Evolutionary conservation across 2,888 invertebrate species (phyloP), one percentile per base, ranked within the genome.

Genomic region (Prenolepis imparis): DNA sequence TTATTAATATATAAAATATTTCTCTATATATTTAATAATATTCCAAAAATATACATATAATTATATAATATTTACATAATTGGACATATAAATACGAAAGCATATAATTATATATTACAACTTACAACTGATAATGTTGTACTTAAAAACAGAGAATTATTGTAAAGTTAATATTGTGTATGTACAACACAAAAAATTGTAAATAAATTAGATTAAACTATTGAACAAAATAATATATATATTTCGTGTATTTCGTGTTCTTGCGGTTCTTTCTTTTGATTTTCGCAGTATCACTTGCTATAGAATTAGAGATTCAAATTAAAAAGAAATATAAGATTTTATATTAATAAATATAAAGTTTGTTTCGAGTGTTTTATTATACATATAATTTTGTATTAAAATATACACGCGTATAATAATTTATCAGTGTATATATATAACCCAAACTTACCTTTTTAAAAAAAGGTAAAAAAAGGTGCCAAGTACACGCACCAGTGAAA

Each of bases 131-230:
- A 64, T 36, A 21, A 74, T 63, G 59, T 41, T 73, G 61, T 64
- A 75, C 39, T 24, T 75, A 75, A 64, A 63, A 24, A 44, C 48
- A 64, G 28, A n/a, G 15, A 75, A 75, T 70, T 39, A 70, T 55
- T 55, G 36, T 57, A 57, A 77, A 77, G 55, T 12, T 24, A 36
- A 36, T 18, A 63, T 36, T 77, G 55, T 77, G 48, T 48, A 48
- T 77, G 48, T 48, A 48, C 18, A 48, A 48, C 18, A 67, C 28
- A 57, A 67, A 28, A 67, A 67, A 67, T 18, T 67, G 57, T 77
- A 67, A 77, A 77, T 77, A 77, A 77, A 57, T 67, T 64, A 75
- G 64, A 24, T 75, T 57, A 28, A 11, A 55, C 15, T 41, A 67
- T 28, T 57, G 24, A 67, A 55, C 24, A 24, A 36, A 28, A 28